These are phyloP conservation scores for Piliocolobus tephrosceles DNA, from an alignment of 2,113 vertebrate species.

Conservation along the genomic window DNA sequence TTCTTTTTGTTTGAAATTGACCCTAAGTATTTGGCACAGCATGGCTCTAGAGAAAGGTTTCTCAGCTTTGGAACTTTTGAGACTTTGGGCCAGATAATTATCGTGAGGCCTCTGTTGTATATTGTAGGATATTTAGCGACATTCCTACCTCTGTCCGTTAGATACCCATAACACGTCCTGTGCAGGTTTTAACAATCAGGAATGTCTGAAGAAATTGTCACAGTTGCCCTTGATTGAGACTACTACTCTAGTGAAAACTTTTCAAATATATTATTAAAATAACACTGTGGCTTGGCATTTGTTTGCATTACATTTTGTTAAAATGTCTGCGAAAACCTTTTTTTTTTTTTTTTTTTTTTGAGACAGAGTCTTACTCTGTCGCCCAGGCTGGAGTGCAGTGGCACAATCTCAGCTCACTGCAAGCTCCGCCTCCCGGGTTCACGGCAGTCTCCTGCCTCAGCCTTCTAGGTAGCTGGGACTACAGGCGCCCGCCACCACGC, in stretches of 20 bases:
- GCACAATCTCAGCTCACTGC: no score
- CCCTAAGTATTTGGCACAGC: neutral
- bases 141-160: neutral
- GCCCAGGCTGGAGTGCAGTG: no score
- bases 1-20: constrained; percentile 27
- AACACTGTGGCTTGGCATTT: neutral
- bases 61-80: neutral
- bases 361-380: no score
- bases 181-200: neutral
- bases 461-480: no score
- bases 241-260: neutral
- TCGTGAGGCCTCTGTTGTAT: neutral
- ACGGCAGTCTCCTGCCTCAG: no score
- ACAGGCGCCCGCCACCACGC: no score
- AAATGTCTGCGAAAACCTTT: neutral
- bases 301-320: neutral
- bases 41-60: neutral
- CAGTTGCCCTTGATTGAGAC: neutral
- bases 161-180: neutral
- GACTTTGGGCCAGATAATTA: neutral
- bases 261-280: constrained; percentile 23
- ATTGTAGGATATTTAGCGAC: neutral
- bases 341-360: neutral
- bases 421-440: no score
- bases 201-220: neutral